phyloP scores from a whole-genome alignment of 2,797 vertebrate species.

The Oryzias dopingdopingensis region DNA sequence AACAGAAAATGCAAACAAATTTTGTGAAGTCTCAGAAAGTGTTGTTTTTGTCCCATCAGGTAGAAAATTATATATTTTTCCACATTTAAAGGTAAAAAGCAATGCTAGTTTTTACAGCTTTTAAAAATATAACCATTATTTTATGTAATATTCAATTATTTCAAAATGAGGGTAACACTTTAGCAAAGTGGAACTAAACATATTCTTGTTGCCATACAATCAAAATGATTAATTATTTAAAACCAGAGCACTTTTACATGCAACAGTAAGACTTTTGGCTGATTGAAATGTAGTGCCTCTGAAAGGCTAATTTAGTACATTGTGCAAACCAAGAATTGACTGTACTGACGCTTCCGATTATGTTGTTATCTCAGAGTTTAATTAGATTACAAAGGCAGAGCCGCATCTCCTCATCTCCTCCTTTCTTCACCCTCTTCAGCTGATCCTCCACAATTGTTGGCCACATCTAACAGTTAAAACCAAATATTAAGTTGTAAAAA shows the following conservation, averaged over 20 bases:
- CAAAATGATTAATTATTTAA: no score
- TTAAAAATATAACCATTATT: no score
- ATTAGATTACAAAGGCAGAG: no score
- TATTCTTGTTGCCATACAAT: no score
- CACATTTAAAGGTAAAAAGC: no score
- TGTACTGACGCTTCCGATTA: constrained; percentile 5
- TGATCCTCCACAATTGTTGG: constrained; percentile 5
- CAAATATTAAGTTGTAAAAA: background rate
- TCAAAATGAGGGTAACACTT: background rate
- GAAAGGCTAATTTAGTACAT: background rate
- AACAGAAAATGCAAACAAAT: no score
- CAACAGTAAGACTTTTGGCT: background rate
- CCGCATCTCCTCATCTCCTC: no score
- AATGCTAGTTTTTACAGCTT: background rate
- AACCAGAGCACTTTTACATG: background rate
- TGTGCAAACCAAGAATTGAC: background rate
- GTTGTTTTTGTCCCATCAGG: no score
- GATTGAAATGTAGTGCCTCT: background rate
- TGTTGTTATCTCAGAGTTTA: constrained; percentile 6
- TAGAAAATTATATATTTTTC: no score
- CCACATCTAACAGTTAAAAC: background rate
- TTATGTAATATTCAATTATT: background rate
- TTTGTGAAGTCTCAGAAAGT: no score
- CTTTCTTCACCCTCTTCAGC: background rate
- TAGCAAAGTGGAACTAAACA: background rate